phyloP scores from a whole-genome alignment of 2,113 vertebrate species.

The Tetrao urogallus region DNA sequence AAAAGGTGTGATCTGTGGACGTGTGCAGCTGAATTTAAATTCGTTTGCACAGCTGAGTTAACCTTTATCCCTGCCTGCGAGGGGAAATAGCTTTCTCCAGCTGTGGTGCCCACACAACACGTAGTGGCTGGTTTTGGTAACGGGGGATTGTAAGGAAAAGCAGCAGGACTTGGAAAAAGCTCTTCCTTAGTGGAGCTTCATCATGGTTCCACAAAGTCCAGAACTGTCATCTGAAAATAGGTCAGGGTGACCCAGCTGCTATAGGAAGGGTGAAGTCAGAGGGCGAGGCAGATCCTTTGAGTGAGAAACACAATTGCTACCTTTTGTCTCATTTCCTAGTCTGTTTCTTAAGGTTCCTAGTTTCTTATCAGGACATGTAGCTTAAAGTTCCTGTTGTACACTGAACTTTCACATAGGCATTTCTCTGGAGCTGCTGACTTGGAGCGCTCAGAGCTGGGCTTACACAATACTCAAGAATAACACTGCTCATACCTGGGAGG shows the following conservation, averaged over 20 bases:
- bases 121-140: background rate
- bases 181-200: background rate
- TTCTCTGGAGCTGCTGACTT: background rate
- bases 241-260: slow-evolving; percentile 8
- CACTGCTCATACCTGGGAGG: background rate
- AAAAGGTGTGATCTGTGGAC: slow-evolving; percentile 21
- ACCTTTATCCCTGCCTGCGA: background rate
- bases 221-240: slow-evolving; percentile 16
- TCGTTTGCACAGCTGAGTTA: slow-evolving; percentile 60
- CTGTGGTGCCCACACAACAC: background rate
- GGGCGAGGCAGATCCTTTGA: slow-evolving; percentile 26
- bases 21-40: slow-evolving; percentile 2
- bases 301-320: slow-evolving; percentile 28
- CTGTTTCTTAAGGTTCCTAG: background rate
- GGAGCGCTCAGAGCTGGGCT: background rate
- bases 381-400: background rate
- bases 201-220: background rate
- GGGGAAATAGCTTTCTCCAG: background rate
- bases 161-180: background rate
- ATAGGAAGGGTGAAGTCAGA: slow-evolving; percentile 43
- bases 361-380: background rate
- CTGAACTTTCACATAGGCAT: accelerated
- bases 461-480: background rate
- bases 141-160: background rate
- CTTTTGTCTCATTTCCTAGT: slow-evolving; percentile 1